Evolutionary conservation across 2,113 vertebrate genomes (phyloP), one percentile per base, ranked within the genome.

Genomic region (Syngnathus scovelli): DNA sequence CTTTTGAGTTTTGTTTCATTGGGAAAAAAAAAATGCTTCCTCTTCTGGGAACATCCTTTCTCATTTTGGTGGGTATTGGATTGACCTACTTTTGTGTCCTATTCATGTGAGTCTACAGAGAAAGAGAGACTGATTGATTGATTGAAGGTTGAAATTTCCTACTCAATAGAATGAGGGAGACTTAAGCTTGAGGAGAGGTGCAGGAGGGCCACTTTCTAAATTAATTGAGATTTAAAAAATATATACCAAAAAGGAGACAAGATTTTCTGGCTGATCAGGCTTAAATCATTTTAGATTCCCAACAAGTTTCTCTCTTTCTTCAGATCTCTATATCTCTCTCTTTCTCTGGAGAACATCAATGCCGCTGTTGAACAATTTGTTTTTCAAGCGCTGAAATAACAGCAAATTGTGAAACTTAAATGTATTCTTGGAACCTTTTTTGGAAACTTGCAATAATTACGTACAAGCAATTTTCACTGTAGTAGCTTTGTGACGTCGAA

Each of bases 41-140:
- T 79, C 67, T 78, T 72, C 64, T 76, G 67, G 77, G 77, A 83
- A 85, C 83, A 85, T 86, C 81, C 84, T 86, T 51, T 51, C 19
- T 48, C 5, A 6, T 16, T 48, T 48, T 48, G 5, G 1, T 18
- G 15, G 15, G 13, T 48, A 16, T 18, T 77, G 87, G 84, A 88
- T 69, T 83, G 75, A 88, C 76, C 81, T 89, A 85, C 62, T 83
- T 84, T 87, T 88, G 79, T 90, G 88, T 90, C 55, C 21, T 16
- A 81, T 90, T 85, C 68, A 80, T 91, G 86, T 90, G 90, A 88
- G 89, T 81, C 87, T 89, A 89, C 91, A 92, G 91, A 92, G 91
- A 92, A 92, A 90, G 91, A 91, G 87, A 90, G 90, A 90, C 86
- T 89, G 80, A 75, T 76, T 62, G 75, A 78, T 85, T 89, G 80